Evolutionary conservation across 2,113 vertebrate genomes (phyloP).

Genomic region (Litocranius walleri): DNA sequence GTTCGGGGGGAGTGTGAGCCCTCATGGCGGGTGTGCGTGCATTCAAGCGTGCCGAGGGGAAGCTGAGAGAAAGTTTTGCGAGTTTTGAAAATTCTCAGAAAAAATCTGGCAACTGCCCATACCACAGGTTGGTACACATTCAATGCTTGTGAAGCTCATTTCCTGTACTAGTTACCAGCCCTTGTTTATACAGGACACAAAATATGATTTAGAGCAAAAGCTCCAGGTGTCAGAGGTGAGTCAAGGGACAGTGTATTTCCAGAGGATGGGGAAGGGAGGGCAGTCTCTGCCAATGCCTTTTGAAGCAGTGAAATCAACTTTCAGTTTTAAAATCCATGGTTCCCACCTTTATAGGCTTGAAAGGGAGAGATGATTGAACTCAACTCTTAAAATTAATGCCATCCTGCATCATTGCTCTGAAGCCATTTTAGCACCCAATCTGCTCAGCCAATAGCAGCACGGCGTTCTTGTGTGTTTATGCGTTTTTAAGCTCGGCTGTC

Average conservation of each 20-base stretch:
- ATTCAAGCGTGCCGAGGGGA: neutral
- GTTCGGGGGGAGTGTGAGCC: neutral
- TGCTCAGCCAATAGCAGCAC: neutral
- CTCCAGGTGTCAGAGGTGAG: neutral
- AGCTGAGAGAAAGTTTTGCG: neutral
- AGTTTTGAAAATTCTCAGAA: slow-evolving; percentile 43
- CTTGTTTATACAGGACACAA: slow-evolving; percentile 48
- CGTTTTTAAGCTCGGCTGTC: neutral
- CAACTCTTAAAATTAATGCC: neutral
- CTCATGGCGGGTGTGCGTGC: accelerated
- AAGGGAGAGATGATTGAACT: neutral
- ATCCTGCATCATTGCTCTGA: neutral
- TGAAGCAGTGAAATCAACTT: slow-evolving; percentile 1
- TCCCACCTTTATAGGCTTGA: neutral
- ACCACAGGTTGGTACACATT: slow-evolving; percentile 43
- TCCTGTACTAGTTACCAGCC: slow-evolving; percentile 51
- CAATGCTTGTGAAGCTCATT: slow-evolving; percentile 2
- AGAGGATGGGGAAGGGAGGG: neutral
- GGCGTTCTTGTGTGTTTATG: neutral
- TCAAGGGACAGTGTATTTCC: neutral
- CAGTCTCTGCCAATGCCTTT: neutral
- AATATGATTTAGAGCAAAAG: neutral
- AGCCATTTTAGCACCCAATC: neutral
- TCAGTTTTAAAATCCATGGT: neutral
- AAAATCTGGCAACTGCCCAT: slow-evolving; percentile 39